Conservation (phyloP, 2,888 invertebrate genomes). For the Agrotis segetum region DNA sequence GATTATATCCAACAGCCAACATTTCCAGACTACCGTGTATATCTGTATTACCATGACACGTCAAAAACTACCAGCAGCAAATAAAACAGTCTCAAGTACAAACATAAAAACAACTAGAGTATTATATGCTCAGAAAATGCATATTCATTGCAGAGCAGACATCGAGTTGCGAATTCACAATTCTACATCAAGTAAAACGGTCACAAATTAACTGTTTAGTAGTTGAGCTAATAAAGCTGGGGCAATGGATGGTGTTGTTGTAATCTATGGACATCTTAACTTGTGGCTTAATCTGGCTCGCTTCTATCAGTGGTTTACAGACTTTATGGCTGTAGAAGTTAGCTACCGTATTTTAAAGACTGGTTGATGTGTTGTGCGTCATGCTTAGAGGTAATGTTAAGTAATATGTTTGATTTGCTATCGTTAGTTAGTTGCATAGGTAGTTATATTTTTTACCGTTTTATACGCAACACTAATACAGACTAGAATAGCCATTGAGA, state of each 20-base stretch:
- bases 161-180: constrained; percentile 48
- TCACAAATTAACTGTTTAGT: constrained; percentile 61
- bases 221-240: constrained; percentile 63
- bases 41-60: constrained; percentile 18
- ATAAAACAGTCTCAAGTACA: constrained; percentile 16
- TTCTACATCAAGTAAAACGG: constrained; percentile 55
- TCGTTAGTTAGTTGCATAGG: constrained; percentile 17
- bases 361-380: constrained; percentile 12
- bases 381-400: neutral
- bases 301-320: constrained; percentile 32
- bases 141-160: constrained; percentile 58
- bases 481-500: constrained; percentile 56
- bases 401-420: constrained; percentile 8
- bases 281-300: constrained; percentile 44
- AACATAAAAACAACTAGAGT: constrained; percentile 25
- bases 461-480: constrained; percentile 50
- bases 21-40: neutral
- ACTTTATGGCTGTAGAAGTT: constrained; percentile 28
- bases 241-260: constrained; percentile 56
- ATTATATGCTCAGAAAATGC: constrained; percentile 52
- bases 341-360: constrained; percentile 37
- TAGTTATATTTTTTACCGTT: constrained; percentile 43
- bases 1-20: neutral
- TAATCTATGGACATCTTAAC: constrained; percentile 61
- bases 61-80: constrained; percentile 15